phyloP scores from a whole-genome alignment of 1,140 invertebrate genomes.

The Saccostrea cuccullata region DNA sequence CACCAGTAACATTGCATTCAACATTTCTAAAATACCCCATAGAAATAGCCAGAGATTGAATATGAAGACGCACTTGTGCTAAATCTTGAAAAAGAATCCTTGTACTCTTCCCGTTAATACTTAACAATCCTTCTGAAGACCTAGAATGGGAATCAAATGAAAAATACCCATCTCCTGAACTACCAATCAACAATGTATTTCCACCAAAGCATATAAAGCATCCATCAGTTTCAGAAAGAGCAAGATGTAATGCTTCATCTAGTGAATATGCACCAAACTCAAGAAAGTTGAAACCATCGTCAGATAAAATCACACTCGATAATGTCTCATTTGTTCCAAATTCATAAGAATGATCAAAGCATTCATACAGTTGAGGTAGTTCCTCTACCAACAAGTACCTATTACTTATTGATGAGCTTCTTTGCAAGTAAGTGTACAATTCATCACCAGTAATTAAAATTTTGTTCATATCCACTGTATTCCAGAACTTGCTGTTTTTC shows the following conservation, averaged over 20 bases:
- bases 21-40: not conserved
- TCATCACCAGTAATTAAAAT: too few relatives aligned
- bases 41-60: not conserved
- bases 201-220: not conserved
- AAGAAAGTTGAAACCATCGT: not conserved
- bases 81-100: not conserved
- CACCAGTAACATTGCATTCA: not conserved
- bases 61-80: not conserved
- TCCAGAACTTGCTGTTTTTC: too few relatives aligned
- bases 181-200: not conserved
- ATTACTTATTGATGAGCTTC: not conserved
- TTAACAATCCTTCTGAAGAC: not conserved
- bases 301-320: not conserved
- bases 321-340: not conserved
- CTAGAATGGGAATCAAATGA: slow-evolving; percentile 21
- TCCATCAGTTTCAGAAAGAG: not conserved
- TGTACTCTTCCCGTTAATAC: slow-evolving; percentile 2
- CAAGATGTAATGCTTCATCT: not conserved
- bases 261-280: not conserved
- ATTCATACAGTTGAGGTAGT: not conserved
- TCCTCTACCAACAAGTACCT: slow-evolving; percentile 1
- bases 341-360: not conserved
- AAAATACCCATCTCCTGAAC: not conserved
- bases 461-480: too few relatives aligned
- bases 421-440: not conserved